These are phyloP conservation scores for Hemicordylus capensis DNA, from an alignment of 2,113 vertebrate genomes.

Conservation along the genomic window DNA sequence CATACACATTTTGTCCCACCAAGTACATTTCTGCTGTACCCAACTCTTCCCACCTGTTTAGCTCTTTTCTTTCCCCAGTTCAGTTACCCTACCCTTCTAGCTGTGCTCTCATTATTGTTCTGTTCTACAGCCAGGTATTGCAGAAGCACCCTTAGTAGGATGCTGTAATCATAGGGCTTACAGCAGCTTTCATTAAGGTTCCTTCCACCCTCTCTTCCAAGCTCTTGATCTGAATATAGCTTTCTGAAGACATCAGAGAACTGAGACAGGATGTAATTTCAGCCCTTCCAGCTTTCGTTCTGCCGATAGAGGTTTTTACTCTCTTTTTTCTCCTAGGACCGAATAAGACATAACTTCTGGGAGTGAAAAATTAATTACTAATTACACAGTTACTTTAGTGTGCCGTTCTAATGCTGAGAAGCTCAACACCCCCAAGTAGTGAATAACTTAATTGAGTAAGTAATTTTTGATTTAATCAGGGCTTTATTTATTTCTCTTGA, in stretches of 20 bases:
- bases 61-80: not conserved
- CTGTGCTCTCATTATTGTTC: not conserved
- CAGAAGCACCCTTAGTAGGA: not conserved
- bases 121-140: not conserved
- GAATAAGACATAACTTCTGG: slow-evolving; percentile 53
- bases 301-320: not conserved
- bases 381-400: slow-evolving; percentile 69
- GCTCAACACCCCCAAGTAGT: slow-evolving; percentile 35
- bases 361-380: slow-evolving; percentile 70
- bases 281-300: slow-evolving; percentile 11
- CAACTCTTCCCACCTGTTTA: not conserved
- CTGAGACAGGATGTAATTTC: slow-evolving; percentile 28
- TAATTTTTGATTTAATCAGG: slow-evolving; percentile 29
- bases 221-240: slow-evolving; percentile 34
- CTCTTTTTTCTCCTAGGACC: slow-evolving; percentile 36
- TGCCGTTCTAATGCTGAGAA: slow-evolving; percentile 47
- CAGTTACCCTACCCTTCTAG: not conserved
- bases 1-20: not conserved
- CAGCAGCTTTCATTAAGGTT: not conserved
- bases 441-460: slow-evolving; percentile 51
- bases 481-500: slow-evolving; percentile 42
- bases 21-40: not conserved
- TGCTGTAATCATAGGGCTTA: not conserved
- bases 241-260: slow-evolving; percentile 41
- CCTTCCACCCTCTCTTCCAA: not conserved